Evolutionary conservation across 1,140 invertebrate genomes (phyloP), one percentile per base, ranked within the genome.

Genomic region (Drosophila kepulauana): DNA sequence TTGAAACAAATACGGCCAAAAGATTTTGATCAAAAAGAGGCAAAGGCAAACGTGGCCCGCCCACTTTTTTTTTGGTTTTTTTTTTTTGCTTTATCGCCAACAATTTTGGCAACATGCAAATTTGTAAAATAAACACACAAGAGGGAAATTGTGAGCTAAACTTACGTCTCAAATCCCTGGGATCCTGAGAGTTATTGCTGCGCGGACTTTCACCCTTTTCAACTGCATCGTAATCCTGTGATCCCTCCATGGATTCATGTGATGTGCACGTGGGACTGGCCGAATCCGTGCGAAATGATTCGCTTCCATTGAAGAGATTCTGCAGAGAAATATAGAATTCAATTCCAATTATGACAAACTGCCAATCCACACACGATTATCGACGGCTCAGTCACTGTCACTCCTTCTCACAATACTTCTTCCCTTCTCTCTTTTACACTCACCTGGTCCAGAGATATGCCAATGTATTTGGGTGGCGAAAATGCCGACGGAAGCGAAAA

Each of bases 161-260:
- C 91, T 92, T 92, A 92, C 92, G 91, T 80, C 92, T 91, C 77
- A 92, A 92, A 89, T 92, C 92, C 81, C 91, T 89, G 75, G 91
- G 91, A 92, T 92, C 92, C 85, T 89, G 85, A 65, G 92, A 92
- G 65, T 92, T 87, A 89, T 92, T 92, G 75, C 91, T 92, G 81
- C 91, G 89, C 66, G 91, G 91, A 87, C 91, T 92, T 91, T 92
- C 91, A 92, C 91, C 91, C 91, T 92, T 92, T 86, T 92, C 91
- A 88, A 88, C 85, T 73, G 78, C 91, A 67, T 92, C 91, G 77
- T 92, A 92, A 88, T 93, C 92, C 79, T 92, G 91, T 86, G 91
- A 92, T 81, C 91, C 92, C 71, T 93, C 92, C 79, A 93, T 84
- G 52, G 92, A 93, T 79, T 93, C 92, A 56, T 93, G 90, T 71